Evolutionary conservation across 2,888 invertebrate genomes (phyloP).

Genomic region (Nomada lathburiana): DNA sequence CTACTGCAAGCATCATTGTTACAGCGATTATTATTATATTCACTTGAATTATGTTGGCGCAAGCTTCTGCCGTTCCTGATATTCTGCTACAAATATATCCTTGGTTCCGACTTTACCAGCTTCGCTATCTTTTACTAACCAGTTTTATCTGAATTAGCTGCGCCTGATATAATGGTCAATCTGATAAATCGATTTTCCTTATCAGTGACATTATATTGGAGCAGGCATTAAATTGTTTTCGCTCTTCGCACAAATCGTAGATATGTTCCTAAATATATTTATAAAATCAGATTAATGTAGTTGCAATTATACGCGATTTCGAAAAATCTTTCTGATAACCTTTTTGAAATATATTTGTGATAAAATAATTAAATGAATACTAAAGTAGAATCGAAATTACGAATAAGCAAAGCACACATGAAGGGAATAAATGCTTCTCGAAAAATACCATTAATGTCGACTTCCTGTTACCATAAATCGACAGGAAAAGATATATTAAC

Average conservation of each 20-base stretch:
- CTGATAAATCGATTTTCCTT: constrained; percentile 27
- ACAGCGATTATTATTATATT: background rate
- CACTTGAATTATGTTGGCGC: background rate
- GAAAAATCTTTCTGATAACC: too few relatives aligned
- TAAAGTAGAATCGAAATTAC: too few relatives aligned
- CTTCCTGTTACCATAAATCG: too few relatives aligned
- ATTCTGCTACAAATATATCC: constrained; percentile 78
- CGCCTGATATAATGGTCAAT: background rate
- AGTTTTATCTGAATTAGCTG: constrained; percentile 57
- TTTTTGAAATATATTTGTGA: too few relatives aligned
- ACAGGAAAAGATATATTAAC: too few relatives aligned
- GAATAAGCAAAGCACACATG: too few relatives aligned
- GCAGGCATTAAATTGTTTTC: background rate
- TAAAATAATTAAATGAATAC: too few relatives aligned
- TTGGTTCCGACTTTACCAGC: constrained; percentile 77
- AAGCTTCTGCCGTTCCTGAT: constrained; percentile 70
- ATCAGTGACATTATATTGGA: background rate
- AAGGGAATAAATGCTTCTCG: too few relatives aligned
- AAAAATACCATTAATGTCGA: too few relatives aligned
- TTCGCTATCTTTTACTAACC: constrained; percentile 66
- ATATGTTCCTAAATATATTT: too few relatives aligned
- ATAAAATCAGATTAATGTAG: too few relatives aligned
- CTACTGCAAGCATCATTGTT: background rate
- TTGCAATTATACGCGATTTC: too few relatives aligned
- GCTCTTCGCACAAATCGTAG: background rate